Conservation (phyloP, 92 coral and sea anemone species). For the Parazoanthus darwini region DNA sequence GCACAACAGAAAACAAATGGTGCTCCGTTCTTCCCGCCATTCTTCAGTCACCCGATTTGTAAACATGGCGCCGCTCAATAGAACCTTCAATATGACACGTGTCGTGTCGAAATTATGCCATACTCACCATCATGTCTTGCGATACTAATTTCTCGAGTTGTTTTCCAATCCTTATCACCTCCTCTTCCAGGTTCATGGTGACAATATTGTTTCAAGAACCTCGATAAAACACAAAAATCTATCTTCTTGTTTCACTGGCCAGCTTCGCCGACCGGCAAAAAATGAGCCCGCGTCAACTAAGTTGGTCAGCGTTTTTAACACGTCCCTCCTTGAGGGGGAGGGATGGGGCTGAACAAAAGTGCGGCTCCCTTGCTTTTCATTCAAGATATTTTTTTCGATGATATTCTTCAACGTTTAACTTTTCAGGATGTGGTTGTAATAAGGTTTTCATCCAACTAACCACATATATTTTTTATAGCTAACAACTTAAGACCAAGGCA, state of each 20-base stretch:
- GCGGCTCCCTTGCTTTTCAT: no score
- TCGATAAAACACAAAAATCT: not conserved
- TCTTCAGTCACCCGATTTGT: slow-evolving; percentile 2
- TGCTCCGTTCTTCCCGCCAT: slow-evolving; percentile 11
- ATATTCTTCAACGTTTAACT: no score
- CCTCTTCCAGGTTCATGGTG: slow-evolving; percentile 36
- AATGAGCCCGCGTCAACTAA: slow-evolving; percentile 14
- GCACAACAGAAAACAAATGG: not conserved
- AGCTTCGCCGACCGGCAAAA: slow-evolving; percentile 6
- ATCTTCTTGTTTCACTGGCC: not conserved
- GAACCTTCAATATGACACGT: slow-evolving; percentile 23
- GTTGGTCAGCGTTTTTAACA: not conserved
- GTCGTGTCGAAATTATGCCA: slow-evolving; percentile 6
- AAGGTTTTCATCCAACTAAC: no score
- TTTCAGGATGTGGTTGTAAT: no score
- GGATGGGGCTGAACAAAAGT: no score
- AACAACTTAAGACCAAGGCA: no score
- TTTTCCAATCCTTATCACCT: slow-evolving; percentile 43
- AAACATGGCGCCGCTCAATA: slow-evolving; percentile 41
- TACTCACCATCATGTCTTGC: slow-evolving; percentile 32
- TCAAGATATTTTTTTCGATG: no score
- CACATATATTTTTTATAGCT: no score
- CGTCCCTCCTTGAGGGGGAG: not conserved
- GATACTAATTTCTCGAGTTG: slow-evolving; percentile 40
- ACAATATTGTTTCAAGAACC: slow-evolving; percentile 1